phyloP scores from a whole-genome alignment of 2,113 vertebrate genomes.

The Pterocles burchelli region DNA sequence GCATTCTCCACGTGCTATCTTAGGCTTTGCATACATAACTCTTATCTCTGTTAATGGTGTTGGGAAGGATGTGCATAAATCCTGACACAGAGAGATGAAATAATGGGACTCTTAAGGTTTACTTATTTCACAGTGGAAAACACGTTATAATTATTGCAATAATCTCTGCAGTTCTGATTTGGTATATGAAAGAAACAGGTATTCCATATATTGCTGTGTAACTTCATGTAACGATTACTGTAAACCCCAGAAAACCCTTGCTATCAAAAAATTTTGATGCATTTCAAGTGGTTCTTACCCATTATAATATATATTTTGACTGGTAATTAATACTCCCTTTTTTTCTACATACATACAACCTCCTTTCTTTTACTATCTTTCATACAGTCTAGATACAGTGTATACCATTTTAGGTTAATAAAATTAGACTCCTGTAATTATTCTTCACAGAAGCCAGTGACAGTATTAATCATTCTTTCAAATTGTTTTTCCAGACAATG shows the following conservation, averaged over 20 bases:
- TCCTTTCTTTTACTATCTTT: not conserved
- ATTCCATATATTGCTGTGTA: not conserved
- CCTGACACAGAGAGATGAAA: not conserved
- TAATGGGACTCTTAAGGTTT: conserved; percentile 20
- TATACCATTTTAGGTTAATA: conserved; percentile 17
- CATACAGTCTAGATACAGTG: not conserved
- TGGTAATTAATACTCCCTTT: not conserved
- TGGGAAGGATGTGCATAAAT: conserved; percentile 7
- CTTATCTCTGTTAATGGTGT: conserved; percentile 11
- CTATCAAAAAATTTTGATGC: not conserved
- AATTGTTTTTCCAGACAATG: conserved; percentile 10
- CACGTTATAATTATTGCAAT: not conserved
- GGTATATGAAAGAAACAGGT: not conserved
- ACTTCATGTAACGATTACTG: not conserved
- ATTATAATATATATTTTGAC: not conserved
- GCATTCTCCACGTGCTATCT: not conserved
- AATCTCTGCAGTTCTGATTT: not conserved
- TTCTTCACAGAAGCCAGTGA: conserved; percentile 14
- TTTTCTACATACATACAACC: not conserved
- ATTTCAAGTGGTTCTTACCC: not conserved
- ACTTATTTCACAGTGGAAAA: conserved; percentile 34
- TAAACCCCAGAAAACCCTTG: not conserved
- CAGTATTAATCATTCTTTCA: conserved; percentile 42
- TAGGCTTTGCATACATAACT: conserved; percentile 46
- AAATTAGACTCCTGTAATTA: conserved; percentile 26